Base-by-base conservation (phyloP, 2,113 vertebrate species). In the Cranoglanis bouderius region DNA sequence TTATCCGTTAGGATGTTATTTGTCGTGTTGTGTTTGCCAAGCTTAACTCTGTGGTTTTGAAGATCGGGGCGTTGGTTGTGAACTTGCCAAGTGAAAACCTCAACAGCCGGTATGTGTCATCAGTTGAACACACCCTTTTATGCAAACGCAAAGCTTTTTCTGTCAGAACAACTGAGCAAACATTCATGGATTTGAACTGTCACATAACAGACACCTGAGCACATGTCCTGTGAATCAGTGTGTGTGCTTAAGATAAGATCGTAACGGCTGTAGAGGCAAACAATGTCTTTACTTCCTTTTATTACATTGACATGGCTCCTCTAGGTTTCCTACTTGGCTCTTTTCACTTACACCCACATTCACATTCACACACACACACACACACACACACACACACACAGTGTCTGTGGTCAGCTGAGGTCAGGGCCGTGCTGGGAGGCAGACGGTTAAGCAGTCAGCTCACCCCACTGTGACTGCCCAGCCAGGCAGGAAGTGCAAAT, bases 401-500 rank as follows among this genome's bases (percentile, higher is more conserved):
- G 43, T 40, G 40, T 77, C 78, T n/a, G 19, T 78, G 81, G 63
- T 74, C 82, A 78, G 63, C 24, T 29, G 75, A 74, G 86, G 85
- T 92, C 92, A 91, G 53, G 82, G 88, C 74, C 89, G 59, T 84
- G 88, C 85, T 90, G 67, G 88, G 88, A 92, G 92, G 67, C 92
- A 91, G 90, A 87, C 91, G 38, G 92, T 93, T 91, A 94, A 91
- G 92, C 49, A 86, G 89, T 93, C 92, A 91, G 91, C 87, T 93
- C 94, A 92, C 93, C 93, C 93, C 91, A 75, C 92, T 91, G 90
- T 90, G 90, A 92, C 92, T 91, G 88, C 89, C 43, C 63, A 89
- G 84, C 90, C 85, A 90, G 91, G 89, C 92, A 94, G 94, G 93
- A 95, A 94, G 94, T 90, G 90, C 86, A 90, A 92, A 95, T 95